These are phyloP conservation scores for Minunthozetes semirufus DNA, from an alignment of 2,888 invertebrate species.

Conservation along the genomic window DNA sequence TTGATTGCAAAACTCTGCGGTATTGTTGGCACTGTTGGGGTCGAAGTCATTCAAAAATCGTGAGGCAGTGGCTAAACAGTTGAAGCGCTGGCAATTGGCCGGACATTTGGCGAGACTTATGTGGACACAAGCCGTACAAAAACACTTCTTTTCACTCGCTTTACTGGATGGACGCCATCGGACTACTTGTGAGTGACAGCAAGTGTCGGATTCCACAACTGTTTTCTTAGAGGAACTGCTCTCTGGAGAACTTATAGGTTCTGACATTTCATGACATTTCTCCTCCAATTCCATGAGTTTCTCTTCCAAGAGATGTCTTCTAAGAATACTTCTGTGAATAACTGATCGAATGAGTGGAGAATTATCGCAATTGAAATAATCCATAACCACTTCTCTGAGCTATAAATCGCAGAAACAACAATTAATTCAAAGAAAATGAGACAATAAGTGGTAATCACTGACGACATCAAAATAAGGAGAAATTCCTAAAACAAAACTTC, in stretches of 20 bases:
- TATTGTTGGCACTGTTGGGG: conserved; percentile 32
- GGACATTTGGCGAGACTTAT: conserved; percentile 35
- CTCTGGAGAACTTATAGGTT: background rate
- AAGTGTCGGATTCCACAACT: conserved; percentile 26
- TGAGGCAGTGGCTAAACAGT: conserved; percentile 35
- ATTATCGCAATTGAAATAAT: conserved; percentile 63
- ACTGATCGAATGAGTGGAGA: conserved; percentile 49
- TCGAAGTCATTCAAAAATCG: conserved; percentile 34
- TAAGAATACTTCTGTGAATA: conserved; percentile 40
- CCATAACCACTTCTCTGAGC: conserved; percentile 65
- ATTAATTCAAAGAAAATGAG: conserved; percentile 25
- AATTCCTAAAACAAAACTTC: conserved; percentile 61
- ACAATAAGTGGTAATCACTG: conserved; percentile 45
- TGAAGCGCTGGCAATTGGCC: conserved; percentile 33
- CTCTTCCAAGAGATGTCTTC: conserved; percentile 40
- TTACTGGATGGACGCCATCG: conserved; percentile 35
- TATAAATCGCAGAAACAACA: conserved; percentile 48
- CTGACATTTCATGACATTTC: conserved; percentile 39
- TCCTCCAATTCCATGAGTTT: conserved; percentile 40
- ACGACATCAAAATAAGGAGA: conserved; percentile 66
- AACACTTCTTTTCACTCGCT: conserved; percentile 34
- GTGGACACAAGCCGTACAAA: conserved; percentile 38
- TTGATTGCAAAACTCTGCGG: conserved; percentile 36
- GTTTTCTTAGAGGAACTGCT: background rate
- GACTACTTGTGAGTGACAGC: conserved; percentile 37